Evolutionary conservation across 1,140 invertebrate genomes (phyloP).

Genomic region (Asobara japonica): DNA sequence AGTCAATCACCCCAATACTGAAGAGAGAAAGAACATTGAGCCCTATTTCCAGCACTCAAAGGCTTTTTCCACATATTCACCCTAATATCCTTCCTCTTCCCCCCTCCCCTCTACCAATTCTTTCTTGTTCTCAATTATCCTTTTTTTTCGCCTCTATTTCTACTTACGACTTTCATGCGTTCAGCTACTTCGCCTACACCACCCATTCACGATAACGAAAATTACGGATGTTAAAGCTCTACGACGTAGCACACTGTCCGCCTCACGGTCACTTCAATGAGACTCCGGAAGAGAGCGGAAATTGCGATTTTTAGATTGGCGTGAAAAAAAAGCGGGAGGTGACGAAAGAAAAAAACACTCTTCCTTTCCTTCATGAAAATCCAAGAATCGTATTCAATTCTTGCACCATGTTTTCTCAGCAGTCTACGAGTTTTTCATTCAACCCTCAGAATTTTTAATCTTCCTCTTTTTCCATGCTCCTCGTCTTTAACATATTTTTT

Average conservation of each 20-base stretch:
- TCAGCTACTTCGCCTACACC: neutral
- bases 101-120: neutral
- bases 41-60: neutral
- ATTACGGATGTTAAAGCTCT: neutral
- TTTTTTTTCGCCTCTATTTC: neutral
- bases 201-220: neutral
- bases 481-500: neutral
- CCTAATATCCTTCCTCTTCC: neutral
- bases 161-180: slow-evolving; percentile 1
- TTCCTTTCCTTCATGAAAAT: neutral
- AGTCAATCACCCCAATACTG: neutral
- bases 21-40: neutral
- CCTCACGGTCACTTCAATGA: neutral
- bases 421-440: neutral
- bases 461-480: neutral
- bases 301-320: slow-evolving; percentile 33
- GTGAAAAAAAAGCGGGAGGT: neutral
- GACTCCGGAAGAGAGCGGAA: slow-evolving; percentile 26
- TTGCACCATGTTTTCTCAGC: neutral
- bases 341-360: neutral
- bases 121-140: neutral
- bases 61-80: neutral
- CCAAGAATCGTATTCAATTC: neutral
- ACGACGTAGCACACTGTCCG: slow-evolving; percentile 1
- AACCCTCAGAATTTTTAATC: neutral